Evolutionary conservation across 2,113 vertebrate species (phyloP).

Genomic region (Zosterops lateralis): DNA sequence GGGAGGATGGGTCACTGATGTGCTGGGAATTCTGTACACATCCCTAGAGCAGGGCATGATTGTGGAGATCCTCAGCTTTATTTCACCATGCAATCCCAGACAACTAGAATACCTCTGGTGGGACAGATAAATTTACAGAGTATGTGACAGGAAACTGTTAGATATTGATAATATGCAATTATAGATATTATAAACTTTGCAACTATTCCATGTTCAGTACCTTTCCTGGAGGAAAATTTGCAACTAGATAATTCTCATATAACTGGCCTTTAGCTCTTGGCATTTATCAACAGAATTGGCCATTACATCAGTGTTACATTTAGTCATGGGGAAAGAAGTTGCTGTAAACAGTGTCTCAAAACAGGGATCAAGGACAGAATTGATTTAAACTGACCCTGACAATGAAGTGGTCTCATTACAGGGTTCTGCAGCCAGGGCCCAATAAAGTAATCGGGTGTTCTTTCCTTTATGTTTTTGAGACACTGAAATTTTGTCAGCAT

Average conservation of each 20-base stretch:
- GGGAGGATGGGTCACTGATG: background rate
- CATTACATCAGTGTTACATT: background rate
- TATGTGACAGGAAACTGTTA: background rate
- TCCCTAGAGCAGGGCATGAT: accelerated
- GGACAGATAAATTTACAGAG: background rate
- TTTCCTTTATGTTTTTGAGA: slow-evolving; percentile 31
- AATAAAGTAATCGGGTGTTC: background rate
- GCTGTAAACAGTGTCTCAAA: background rate
- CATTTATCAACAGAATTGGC: background rate
- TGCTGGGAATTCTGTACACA: background rate
- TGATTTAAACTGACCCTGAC: slow-evolving; percentile 40
- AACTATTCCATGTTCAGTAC: background rate
- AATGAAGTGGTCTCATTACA: background rate
- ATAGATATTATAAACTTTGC: background rate
- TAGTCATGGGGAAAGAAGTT: background rate
- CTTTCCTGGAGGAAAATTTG: background rate
- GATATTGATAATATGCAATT: background rate
- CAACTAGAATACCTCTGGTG: background rate
- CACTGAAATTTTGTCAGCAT: background rate
- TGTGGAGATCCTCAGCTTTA: background rate
- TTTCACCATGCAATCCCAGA: background rate
- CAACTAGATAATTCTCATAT: background rate
- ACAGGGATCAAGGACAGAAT: background rate
- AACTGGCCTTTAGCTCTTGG: background rate
- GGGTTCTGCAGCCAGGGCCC: background rate